A percentile compares a stretch with the other conserved stretches of the same genome.
Evolutionary conservation across 2,888 invertebrate genomes (phyloP).

Genomic region (Spodoptera littoralis): DNA sequence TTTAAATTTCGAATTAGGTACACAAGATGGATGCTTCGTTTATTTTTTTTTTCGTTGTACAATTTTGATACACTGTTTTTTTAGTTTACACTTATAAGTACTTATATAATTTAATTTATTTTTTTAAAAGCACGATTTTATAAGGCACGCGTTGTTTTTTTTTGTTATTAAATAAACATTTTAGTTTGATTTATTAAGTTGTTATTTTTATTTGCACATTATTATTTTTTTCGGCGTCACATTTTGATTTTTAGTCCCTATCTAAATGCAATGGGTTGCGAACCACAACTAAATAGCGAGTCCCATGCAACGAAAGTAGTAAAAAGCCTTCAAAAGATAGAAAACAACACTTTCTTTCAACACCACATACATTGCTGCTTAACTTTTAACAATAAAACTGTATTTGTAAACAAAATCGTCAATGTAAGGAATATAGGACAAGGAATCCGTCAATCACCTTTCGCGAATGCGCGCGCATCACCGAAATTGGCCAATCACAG

Average conservation of each 20-base stretch:
- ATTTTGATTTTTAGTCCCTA: conserved; percentile 39
- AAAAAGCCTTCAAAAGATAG: conserved; percentile 3
- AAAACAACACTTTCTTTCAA: background rate
- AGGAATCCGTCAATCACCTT: conserved; percentile 8
- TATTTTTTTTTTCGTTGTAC: background rate
- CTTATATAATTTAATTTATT: conserved; percentile 1
- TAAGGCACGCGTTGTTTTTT: conserved; percentile 26
- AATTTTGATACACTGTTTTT: conserved; percentile 13
- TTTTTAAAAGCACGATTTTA: conserved; percentile 8
- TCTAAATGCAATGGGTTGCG: conserved; percentile 47
- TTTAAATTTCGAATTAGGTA: conserved; percentile 2
- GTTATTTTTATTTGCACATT: conserved; percentile 1
- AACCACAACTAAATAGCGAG: conserved; percentile 51
- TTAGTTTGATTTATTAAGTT: conserved; percentile 14
- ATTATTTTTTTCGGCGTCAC: conserved; percentile 19
- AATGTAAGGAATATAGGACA: conserved; percentile 22
- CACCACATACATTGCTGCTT: conserved; percentile 26
- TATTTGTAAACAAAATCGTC: background rate
- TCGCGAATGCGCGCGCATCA: conserved; percentile 70
- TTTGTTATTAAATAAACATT: no score
- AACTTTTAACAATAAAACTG: background rate
- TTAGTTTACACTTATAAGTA: conserved; percentile 2
- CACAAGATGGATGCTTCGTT: conserved; percentile 10
- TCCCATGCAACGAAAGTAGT: conserved; percentile 42
- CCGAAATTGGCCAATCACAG: conserved; percentile 67